Base-by-base conservation (phyloP, 2,888 invertebrate species). In the Plebejus melissa region DNA sequence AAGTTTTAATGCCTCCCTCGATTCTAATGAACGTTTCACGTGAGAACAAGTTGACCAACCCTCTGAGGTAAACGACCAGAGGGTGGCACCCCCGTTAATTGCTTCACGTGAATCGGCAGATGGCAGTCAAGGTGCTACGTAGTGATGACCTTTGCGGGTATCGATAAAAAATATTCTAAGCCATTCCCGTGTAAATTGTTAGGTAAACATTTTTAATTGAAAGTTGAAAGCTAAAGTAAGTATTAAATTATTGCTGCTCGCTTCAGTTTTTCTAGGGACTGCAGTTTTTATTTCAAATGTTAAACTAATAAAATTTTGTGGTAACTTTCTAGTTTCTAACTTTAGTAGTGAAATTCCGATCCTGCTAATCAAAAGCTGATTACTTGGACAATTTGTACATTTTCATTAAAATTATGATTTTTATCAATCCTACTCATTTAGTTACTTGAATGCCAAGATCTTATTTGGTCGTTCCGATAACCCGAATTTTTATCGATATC, bases 1-100 rank as follows among this genome's bases (percentile, higher is more conserved):
- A 36, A 11, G 11, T n/a, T 36, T 38, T 58, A 74, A 57, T 60
- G 74, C 54, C 58, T 69, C 69, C 50, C 69, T 54, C 69, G 32
- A 38, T 70, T 69, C 70, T 75, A 75, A 75, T 70, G 32, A 70
- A 78, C 76, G 72, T 77, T 79, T 74, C 74, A 80, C 76, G 78
- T 79, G 77, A 79, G 77, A 78, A 83, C 82, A 83, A 82, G 83
- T 86, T 91, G 91, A 90, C 91, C 91, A 87, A 89, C 90, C 90
- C 88, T 85, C 83, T 77, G 84, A 88, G 93, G 93, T 91, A 90
- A 93, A 91, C 87, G 92, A 90, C 91, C 91, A 90, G 90, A 90
- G 93, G 91, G 91, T 90, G 91, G 86, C 91, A 90, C 93, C 92
- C 93, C 91, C 92, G 87, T 89, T 91, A 92, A 93, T 91, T 90